These are phyloP conservation scores for Chymomyza fuscimana DNA, from an alignment of 2,888 invertebrate species.

Conservation along the genomic window DNA sequence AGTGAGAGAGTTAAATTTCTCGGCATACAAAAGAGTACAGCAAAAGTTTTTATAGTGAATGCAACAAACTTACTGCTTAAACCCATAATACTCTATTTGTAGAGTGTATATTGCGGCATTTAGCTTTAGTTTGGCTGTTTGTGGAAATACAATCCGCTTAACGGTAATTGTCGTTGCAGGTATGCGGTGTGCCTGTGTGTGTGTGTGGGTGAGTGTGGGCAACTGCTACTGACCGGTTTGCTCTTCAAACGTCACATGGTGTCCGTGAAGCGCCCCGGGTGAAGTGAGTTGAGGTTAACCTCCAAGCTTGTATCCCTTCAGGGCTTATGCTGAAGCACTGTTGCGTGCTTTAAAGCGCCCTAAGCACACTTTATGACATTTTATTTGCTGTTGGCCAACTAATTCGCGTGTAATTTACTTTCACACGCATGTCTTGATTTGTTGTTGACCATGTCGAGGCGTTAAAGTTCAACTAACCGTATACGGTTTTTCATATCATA, in stretches of 20 bases:
- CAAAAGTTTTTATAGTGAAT: no score
- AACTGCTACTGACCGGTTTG: background rate
- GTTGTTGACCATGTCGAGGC: slow-evolving; percentile 5
- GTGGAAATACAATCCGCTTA: slow-evolving; percentile 72
- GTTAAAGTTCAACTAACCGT: background rate
- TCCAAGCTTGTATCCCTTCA: background rate
- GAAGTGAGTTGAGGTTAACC: background rate
- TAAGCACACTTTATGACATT: slow-evolving; percentile 5
- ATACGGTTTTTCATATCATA: background rate
- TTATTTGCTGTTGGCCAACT: slow-evolving; percentile 12
- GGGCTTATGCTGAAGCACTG: background rate
- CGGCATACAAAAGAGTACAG: no score
- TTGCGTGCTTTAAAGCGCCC: slow-evolving; percentile 5
- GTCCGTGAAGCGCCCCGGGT: background rate
- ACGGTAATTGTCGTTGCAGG: slow-evolving; percentile 66
- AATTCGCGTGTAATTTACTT: slow-evolving; percentile 62
- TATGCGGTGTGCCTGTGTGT: slow-evolving; percentile 20
- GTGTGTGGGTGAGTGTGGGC: slow-evolving; percentile 1
- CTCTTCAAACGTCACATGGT: background rate
- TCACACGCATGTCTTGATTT: slow-evolving; percentile 18
- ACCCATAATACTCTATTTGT: background rate
- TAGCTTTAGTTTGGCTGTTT: slow-evolving; percentile 51
- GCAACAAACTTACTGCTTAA: background rate
- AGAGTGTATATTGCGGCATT: slow-evolving; percentile 28
- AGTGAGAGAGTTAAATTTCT: no score